Base-by-base conservation (phyloP, 2,888 invertebrate genomes). In the Cepaea hortensis region DNA sequence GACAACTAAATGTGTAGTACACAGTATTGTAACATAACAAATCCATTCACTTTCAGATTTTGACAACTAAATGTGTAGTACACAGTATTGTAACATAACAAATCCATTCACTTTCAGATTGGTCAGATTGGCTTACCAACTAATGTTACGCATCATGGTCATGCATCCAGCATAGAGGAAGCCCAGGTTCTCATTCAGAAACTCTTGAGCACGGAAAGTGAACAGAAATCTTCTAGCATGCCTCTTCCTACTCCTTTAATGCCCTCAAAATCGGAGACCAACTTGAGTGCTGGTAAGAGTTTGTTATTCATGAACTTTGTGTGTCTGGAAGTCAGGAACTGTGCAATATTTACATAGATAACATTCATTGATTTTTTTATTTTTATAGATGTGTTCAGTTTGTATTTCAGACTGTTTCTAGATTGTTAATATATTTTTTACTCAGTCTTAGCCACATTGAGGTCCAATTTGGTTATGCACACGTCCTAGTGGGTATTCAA, bases 131-230 rank as follows among this genome's bases (percentile, higher is more conserved):
- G 94, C 48, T 87, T 92, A 68, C 94, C 94, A 9, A 94, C 93
- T 62, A 94, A 94, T 89, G 94, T 94, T 48, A 89, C 91, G 5
- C 94, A 94, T 87, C 90, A 90, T 3, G 92, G 93, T 20, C 93
- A 93, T 90, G 93, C 94, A 50, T 89, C 89, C 15, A 92, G 90
- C 62, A 91, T 91, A 3, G 93, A 92, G 82, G 94, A 94, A 85
- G 94, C 94, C 55, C 89, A 93, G 88, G 90, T 89, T n/a, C 89
- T 94, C 81, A 93, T 94, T 50, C 92, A 93, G 85, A 89, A 91
- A 84, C 90, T 94, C 76, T 88, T 93, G 89, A 90, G 88, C 35
- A 90, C 89, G 35, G 86, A 89, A 23, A 81, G 85, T 46, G 87
- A 85, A 13, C 88, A 86, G 20, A n/a, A 85, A 11, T 90, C 13